phyloP scores from a whole-genome alignment of 2,888 invertebrate species.

The Hyppa rectilinea region DNA sequence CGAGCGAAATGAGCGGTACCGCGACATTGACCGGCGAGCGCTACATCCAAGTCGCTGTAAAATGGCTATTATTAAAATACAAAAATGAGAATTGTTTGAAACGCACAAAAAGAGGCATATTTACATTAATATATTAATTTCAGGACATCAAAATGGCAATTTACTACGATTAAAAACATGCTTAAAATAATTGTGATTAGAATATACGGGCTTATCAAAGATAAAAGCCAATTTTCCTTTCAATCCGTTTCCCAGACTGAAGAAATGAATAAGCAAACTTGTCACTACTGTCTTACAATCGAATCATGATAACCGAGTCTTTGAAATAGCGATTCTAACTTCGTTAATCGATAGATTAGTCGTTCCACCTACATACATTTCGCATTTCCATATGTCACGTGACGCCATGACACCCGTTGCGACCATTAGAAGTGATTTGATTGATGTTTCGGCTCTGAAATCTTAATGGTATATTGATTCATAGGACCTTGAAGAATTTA shows the following conservation, averaged over 20 bases:
- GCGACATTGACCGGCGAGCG: too few species aligned
- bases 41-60: too few species aligned
- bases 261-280: background rate
- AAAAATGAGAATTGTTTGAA: too few species aligned
- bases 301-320: background rate
- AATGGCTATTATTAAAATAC: too few species aligned
- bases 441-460: slow-evolving; percentile 64
- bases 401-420: slow-evolving; percentile 52
- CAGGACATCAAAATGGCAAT: too few species aligned
- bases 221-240: background rate
- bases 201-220: background rate
- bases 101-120: too few species aligned
- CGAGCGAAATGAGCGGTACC: too few species aligned
- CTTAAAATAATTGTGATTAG: background rate
- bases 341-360: slow-evolving; percentile 42
- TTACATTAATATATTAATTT: too few species aligned
- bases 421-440: slow-evolving; percentile 67
- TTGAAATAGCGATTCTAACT: slow-evolving; percentile 2
- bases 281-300: slow-evolving; percentile 7
- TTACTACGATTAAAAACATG: too few species aligned
- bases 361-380: slow-evolving; percentile 35
- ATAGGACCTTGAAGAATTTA: slow-evolving; percentile 45
- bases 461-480: slow-evolving; percentile 62
- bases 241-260: background rate
- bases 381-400: slow-evolving; percentile 60